phyloP scores from a whole-genome alignment of 2,797 vertebrate genomes.

The Karalla daura region DNA sequence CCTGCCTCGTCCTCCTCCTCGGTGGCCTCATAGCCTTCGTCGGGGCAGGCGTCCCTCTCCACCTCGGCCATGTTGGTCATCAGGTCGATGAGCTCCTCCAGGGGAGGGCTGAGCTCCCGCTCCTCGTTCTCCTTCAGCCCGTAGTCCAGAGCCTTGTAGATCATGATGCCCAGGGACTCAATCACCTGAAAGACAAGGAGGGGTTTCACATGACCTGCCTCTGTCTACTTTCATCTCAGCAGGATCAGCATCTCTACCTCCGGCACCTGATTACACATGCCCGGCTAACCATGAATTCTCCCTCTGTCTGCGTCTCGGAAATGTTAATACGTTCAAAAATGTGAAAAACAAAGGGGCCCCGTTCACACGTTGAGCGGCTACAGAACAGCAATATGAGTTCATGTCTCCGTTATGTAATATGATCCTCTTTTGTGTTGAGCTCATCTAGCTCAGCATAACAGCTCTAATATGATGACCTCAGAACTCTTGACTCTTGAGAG shows the following conservation, averaged over 20 bases:
- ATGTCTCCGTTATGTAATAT: slow-evolving; percentile 47
- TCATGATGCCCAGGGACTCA: slow-evolving; percentile 96
- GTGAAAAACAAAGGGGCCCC: too few species aligned
- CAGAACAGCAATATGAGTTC: slow-evolving; percentile 39
- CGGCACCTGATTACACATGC: too few species aligned
- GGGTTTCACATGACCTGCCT: not conserved
- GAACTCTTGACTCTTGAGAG: slow-evolving; percentile 6
- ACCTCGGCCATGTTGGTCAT: slow-evolving; percentile 93
- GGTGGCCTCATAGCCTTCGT: slow-evolving; percentile 95
- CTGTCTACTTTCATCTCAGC: not conserved
- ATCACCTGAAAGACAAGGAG: slow-evolving; percentile 83
- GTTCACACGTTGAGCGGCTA: slow-evolving; percentile 14
- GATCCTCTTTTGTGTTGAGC: slow-evolving; percentile 29
- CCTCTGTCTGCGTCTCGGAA: too few species aligned
- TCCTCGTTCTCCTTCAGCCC: slow-evolving; percentile 98
- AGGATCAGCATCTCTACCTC: not conserved
- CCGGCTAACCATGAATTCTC: too few species aligned
- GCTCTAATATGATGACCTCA: slow-evolving; percentile 33
- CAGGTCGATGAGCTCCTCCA: slow-evolving; percentile 95
- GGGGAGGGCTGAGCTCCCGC: slow-evolving; percentile 93
- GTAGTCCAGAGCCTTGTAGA: slow-evolving; percentile 98
- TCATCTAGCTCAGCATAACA: slow-evolving; percentile 22
- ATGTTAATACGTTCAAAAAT: too few species aligned
- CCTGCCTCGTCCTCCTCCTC: slow-evolving; percentile 92
- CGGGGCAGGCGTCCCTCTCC: slow-evolving; percentile 84